Base-by-base conservation (phyloP, 2,113 vertebrate genomes). In the Ardeotis arabs region DNA sequence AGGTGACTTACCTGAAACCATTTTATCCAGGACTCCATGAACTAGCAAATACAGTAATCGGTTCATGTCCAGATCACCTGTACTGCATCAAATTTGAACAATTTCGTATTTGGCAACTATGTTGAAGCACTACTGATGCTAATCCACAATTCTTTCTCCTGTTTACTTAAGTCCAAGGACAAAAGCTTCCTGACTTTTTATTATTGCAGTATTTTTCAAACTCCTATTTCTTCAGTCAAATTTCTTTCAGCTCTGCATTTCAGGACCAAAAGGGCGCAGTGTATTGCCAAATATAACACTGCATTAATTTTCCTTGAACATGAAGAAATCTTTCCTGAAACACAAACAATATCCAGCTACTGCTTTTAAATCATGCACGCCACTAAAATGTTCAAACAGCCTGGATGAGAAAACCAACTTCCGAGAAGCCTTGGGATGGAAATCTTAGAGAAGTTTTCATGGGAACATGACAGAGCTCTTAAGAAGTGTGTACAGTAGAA, bases 191-290 rank as follows among this genome's bases (percentile, higher is more conserved):
- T 22, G 10, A 8, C 29, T 55, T 74, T 88, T 83, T 25, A 81
- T 33, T 58, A 70, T 18, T 29, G 27, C 7, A 19, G 13, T 59
- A 44, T 27, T 90, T 79, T 66, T 7, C 0, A n/a, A 72, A 14
- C 7, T 53, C 37, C 11, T n/a, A 28, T 87, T 93, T 88, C 45
- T 84, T 55, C 33, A 63, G 47, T 47, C 60, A 68, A 25, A 19
- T 53, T 94, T 60, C 82, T 67, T 89, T 78, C 62, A 86, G 44
- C 74, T 84, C n/a, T 72, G 14, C 28, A 10, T 87, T 94, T 86
- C 35, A 75, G 27, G 37, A 75, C 27, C 31, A 63, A 39, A 89
- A 69, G 3, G 78, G 50, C 0, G 0, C 23, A 69, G 37, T 5
- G 10, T 20, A 45, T 9, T 64, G 66, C 86, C 86, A 88, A 75